Conservation (phyloP, 2,888 invertebrate species). For the Pardosa pseudoannulata region DNA sequence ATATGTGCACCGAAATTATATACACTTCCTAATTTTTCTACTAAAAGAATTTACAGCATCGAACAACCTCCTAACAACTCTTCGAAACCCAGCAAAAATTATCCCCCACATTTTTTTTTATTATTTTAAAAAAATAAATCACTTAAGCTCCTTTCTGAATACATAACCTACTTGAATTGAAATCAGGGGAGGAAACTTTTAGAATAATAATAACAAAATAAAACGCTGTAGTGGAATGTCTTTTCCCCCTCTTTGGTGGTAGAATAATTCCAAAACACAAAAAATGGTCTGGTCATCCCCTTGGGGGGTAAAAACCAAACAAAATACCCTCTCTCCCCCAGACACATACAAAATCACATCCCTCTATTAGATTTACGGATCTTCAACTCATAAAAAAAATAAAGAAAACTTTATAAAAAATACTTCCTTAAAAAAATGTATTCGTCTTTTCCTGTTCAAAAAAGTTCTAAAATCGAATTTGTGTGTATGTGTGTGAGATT, state of each 20-base stretch:
- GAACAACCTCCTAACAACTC: too few species aligned
- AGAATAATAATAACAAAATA: too few species aligned
- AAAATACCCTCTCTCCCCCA: background rate
- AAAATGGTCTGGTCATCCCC: background rate
- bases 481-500: conserved; percentile 33
- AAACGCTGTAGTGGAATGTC: background rate
- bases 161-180: too few species aligned
- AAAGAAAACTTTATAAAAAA: conserved; percentile 23
- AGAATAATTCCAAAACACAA: background rate
- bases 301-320: background rate
- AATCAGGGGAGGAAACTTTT: too few species aligned
- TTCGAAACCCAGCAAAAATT: too few species aligned
- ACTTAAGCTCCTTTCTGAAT: too few species aligned
- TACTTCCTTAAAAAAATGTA: conserved; percentile 11
- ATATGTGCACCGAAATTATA: too few species aligned
- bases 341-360: conserved; percentile 6
- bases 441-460: background rate
- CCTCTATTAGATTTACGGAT: conserved; percentile 58
- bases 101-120: too few species aligned
- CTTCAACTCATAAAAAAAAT: conserved; percentile 34
- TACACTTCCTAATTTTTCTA: too few species aligned
- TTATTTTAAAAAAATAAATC: too few species aligned
- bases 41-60: too few species aligned
- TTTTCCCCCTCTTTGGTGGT: background rate
- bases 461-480: conserved; percentile 59